These are phyloP conservation scores for Drosophila acutilabella DNA, from an alignment of 2,888 invertebrate species.

Conservation along the genomic window DNA sequence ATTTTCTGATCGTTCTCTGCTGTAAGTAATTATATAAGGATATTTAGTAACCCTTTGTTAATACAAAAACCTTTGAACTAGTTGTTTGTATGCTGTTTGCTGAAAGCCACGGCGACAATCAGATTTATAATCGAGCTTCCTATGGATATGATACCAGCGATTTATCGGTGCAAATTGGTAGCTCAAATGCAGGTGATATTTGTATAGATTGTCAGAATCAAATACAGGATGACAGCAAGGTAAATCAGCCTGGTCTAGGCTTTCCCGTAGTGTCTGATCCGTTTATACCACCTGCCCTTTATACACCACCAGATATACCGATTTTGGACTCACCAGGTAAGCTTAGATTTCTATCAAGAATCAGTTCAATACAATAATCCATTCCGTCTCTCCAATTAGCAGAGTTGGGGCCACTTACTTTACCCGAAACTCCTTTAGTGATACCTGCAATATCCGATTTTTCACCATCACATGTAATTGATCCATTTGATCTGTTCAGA, in stretches of 20 bases:
- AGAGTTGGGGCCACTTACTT: too few relatives aligned
- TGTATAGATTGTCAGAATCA: conserved; percentile 39
- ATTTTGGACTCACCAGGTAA: too few relatives aligned
- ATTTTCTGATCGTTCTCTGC: neutral
- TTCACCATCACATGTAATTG: too few relatives aligned
- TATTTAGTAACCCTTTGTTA: neutral
- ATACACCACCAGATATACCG: too few relatives aligned
- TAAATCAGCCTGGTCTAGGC: too few relatives aligned
- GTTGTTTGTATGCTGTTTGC: neutral
- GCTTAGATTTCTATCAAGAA: too few relatives aligned
- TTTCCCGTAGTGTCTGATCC: neutral
- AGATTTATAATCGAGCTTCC: conserved; percentile 1
- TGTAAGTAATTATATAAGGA: conserved; percentile 5
- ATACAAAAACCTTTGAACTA: neutral
- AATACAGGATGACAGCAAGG: neutral
- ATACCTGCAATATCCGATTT: too few relatives aligned
- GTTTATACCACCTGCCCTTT: neutral
- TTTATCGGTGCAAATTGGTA: conserved; percentile 9
- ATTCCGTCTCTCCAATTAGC: too few relatives aligned
- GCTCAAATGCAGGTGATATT: conserved; percentile 9
- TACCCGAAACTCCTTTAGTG: too few relatives aligned
- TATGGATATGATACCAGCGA: neutral
- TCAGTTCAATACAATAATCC: too few relatives aligned
- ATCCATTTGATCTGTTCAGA: neutral
- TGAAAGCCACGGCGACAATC: neutral